Evolutionary conservation across 2,113 vertebrate species (phyloP), one percentile per base, ranked within the genome.

Genomic region (Vombatus ursinus): DNA sequence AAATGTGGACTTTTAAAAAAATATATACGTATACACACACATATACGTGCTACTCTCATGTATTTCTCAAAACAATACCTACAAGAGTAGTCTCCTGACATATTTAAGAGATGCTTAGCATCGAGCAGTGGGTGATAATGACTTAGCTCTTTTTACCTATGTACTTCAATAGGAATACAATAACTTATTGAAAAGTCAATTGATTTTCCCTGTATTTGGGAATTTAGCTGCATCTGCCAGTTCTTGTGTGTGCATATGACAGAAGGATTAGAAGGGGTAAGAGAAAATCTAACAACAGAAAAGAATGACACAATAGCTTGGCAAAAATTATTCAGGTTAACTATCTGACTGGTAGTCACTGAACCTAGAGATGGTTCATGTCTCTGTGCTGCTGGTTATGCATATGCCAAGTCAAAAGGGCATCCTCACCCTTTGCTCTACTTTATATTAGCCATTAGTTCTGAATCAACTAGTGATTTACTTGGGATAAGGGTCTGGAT

Each of bases 351-450:
- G 90, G 50, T 23, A 14, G 50, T 95, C 89, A 90, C 44, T 90
- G 53, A 48, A 26, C 90, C 50, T 44, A 48, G 19, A 31, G 57
- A 16, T 44, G 68, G 28, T 25, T 51, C 51, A 95, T 14, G 57
- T 37, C 37, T 51, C 2, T 54, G 37, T 68, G 28, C 50, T 50
- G 23, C 57, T 77, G 91, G 26, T 48, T 52, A 94, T 91, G 37
- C 31, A 93, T 52, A 95, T 94, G 49, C 50, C 8, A 94, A 25
- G 94, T 22, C 50, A 94, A 93, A 93, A 95, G 51, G 24, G 89
- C 8, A 47, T 52, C 61, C 50, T 90, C 52, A 90, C 7, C 54
- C 25, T 93, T 92, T 50, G 8, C 10, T 50, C 89, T 77, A 77
- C 1, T 77, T 44, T 77, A 37, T 77, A 77, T 77, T 44, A 77